Evolutionary conservation across 2,797 vertebrate species (phyloP).

Genomic region (Catamblyrhynchus diadema): DNA sequence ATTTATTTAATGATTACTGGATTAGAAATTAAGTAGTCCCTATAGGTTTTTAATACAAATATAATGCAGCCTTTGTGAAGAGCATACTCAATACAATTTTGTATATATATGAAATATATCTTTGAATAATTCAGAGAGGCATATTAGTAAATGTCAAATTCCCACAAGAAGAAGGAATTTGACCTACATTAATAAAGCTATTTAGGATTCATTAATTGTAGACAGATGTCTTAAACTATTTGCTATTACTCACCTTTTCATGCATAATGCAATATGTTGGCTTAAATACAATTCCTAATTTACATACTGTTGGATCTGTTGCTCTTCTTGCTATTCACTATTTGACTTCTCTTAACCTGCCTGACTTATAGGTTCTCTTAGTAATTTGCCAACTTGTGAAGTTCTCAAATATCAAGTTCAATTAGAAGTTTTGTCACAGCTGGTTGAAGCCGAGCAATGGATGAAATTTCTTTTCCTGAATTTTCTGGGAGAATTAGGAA

Average conservation of each 20-base stretch:
- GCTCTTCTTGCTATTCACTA: not conserved
- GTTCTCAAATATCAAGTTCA: conserved; percentile 21
- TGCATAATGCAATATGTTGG: conserved; percentile 69
- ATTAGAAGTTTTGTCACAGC: not conserved
- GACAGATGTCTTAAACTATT: conserved; percentile 69
- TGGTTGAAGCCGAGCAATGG: not conserved
- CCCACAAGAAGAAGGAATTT: conserved; percentile 69
- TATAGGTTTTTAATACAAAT: not conserved
- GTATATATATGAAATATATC: conserved; percentile 3
- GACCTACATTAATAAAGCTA: conserved; percentile 75
- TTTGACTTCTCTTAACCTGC: conserved; percentile 15
- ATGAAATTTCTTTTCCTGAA: not conserved
- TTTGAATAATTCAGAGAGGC: conserved; percentile 66
- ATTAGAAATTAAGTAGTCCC: conserved; percentile 49
- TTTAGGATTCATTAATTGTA: conserved; percentile 77
- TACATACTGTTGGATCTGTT: conserved; percentile 26
- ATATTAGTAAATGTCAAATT: conserved; percentile 76
- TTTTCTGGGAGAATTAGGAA: not conserved
- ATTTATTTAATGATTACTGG: conserved; percentile 66
- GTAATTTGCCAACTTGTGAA: not conserved
- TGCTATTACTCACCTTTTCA: conserved; percentile 68
- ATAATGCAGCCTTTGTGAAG: not conserved
- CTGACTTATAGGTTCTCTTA: not conserved
- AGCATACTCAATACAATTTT: conserved; percentile 23
- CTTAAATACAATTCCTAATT: conserved; percentile 50